These are phyloP conservation scores for Trachythela sp. DNA, from an alignment of 64 coral and sea anemone genomes.

Conservation along the genomic window DNA sequence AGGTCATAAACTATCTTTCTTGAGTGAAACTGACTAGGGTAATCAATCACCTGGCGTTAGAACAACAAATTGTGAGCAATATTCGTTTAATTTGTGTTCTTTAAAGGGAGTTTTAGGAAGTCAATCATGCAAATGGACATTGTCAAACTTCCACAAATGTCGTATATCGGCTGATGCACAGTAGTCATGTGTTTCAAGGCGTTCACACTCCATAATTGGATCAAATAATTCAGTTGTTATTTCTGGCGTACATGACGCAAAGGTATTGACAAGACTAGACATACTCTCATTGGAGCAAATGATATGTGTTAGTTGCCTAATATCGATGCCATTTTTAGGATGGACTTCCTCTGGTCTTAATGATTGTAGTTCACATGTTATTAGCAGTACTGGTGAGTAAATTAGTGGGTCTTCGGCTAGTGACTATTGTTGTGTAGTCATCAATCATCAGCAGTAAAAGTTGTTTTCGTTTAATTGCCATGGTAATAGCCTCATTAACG, in stretches of 20 bases:
- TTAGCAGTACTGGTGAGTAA: background rate
- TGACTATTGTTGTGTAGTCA: background rate
- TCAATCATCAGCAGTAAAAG: constrained; percentile 22
- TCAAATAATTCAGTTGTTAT: constrained; percentile 37
- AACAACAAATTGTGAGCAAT: no score
- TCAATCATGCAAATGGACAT: constrained; percentile 57
- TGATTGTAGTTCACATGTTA: constrained; percentile 43
- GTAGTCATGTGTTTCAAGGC: constrained; percentile 31
- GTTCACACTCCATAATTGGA: constrained; percentile 33
- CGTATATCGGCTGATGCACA: constrained; percentile 22
- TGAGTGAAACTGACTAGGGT: no score
- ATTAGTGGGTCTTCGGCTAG: background rate
- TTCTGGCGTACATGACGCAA: constrained; percentile 42
- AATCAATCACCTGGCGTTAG: constrained; percentile 40
- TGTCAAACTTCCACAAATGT: constrained; percentile 10
- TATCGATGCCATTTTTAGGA: constrained; percentile 19
- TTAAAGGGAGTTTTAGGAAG: constrained; percentile 54
- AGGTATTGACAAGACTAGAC: constrained; percentile 12
- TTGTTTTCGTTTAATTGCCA: background rate
- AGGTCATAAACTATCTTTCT: no score
- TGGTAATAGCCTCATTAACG: background rate
- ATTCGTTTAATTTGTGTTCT: constrained; percentile 34
- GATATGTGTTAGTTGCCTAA: constrained; percentile 22
- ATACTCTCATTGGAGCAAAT: constrained; percentile 18
- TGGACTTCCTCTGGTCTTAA: constrained; percentile 22